Base-by-base conservation (phyloP, 2,888 invertebrate genomes). In the Colletes collaris region DNA sequence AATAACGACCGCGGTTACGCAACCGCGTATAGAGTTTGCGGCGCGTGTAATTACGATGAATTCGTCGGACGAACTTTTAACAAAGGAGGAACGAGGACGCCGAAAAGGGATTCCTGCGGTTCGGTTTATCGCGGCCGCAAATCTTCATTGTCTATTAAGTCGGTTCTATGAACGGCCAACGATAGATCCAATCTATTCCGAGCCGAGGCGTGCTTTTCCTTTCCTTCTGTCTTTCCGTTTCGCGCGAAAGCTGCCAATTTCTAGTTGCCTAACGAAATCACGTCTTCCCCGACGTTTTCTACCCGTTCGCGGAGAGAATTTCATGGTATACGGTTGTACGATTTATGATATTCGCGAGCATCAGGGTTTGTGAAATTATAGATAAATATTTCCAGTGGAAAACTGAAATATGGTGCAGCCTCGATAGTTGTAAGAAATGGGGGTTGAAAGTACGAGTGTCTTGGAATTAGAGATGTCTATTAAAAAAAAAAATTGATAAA, bases 61-160 rank as follows among this genome's bases (percentile, higher is more conserved):
- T 62, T 71, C 64, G 46, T 60, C 68, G 75, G 60, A 27, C 50
- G 60, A 56, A 69, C 63, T 67, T 81, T 55, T 55, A 70, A 80
- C 69, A 80, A 80, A 80, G 80, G 69, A 72, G 55, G 44, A 46
- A 50, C 72, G 65, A 49, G 79, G 49, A 72, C 71, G 80, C 76
- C 68, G 67, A 55, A 56, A 60, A 75, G 49, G 58, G 67, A 75
- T 81, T 60, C 68, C 60, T 81, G 71, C 62, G 81, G 81, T 71
- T 46, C 65, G 53, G 0, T 40, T 50, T 79, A 80, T 80, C 80
- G 65, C 19, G 11, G 52, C 75, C 56, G 71, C 75, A 44, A 68
- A 81, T 81, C 81, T 81, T 75, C 75, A 75, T 80, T 81, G 74
- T 80, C 81, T 80, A 81, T 81, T 81, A 65, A 81, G 66, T 64